Percentiles rank a stretch among this genome's conserved stretches.
phyloP scores from a whole-genome alignment of 2,113 vertebrate species.

The Pelecanoides urinatrix region DNA sequence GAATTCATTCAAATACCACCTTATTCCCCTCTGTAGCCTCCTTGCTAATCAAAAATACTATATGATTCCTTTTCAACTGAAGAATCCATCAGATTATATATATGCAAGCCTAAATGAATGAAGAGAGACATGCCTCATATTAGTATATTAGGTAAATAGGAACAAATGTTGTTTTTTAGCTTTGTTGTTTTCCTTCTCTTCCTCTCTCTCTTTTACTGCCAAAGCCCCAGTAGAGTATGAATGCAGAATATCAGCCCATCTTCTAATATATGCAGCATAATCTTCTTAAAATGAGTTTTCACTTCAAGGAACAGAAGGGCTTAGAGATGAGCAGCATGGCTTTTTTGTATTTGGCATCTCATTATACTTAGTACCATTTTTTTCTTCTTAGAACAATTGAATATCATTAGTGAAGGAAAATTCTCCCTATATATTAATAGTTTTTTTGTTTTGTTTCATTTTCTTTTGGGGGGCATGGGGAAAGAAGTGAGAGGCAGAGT shows the following conservation, averaged over 20 bases:
- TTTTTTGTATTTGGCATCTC: conserved; percentile 77
- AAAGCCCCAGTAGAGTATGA: conserved; percentile 74
- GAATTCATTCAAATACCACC: background rate
- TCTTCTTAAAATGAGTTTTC: conserved; percentile 89
- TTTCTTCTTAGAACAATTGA: conserved; percentile 74
- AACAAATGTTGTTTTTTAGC: conserved; percentile 58
- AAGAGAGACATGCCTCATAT: conserved; percentile 30
- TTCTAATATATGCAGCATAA: conserved; percentile 85
- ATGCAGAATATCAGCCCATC: conserved; percentile 77
- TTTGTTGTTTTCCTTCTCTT: conserved; percentile 46
- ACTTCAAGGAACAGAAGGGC: conserved; percentile 85
- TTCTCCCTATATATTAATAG: conserved; percentile 27
- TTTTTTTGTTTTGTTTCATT: background rate
- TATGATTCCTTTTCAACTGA: background rate
- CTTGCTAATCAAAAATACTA: background rate
- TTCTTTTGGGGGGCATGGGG: background rate
- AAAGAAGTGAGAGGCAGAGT: background rate
- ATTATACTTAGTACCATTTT: conserved; percentile 75
- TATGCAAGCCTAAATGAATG: conserved; percentile 48
- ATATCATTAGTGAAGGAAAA: conserved; percentile 75
- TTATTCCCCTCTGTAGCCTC: background rate
- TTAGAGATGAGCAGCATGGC: conserved; percentile 79
- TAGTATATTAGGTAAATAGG: conserved; percentile 65
- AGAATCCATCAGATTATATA: background rate
- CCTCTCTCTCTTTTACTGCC: conserved; percentile 65